A percentile compares a stretch with the other conserved stretches of the same genome.
These are phyloP conservation scores for Echinops telfairi DNA, from an alignment of 2,113 vertebrate genomes.

Conservation along the genomic window DNA sequence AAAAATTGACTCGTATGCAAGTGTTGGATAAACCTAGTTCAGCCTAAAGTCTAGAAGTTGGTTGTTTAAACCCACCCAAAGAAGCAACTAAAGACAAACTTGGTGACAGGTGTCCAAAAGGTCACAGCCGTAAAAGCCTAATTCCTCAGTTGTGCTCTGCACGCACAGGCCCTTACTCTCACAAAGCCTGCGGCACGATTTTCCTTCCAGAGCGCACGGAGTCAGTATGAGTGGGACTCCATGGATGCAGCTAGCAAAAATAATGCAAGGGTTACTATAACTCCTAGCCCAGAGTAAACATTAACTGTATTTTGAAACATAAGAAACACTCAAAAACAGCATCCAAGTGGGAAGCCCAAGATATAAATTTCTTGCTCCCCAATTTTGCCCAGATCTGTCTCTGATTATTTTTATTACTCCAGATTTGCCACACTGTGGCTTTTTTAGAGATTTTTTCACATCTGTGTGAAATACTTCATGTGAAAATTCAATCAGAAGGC, in stretches of 20 bases:
- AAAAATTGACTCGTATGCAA: background rate
- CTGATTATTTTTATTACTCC: conserved; percentile 58
- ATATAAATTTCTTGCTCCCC: conserved; percentile 4
- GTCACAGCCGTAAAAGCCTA: background rate
- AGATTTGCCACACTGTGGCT: conserved; percentile 31
- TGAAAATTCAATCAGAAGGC: conserved; percentile 65
- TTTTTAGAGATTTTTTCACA: conserved; percentile 69
- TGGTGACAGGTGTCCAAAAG: background rate
- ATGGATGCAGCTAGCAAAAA: background rate
- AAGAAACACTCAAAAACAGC: conserved; percentile 28
- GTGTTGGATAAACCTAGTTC: background rate
- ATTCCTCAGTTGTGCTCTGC: background rate
- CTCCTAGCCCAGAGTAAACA: background rate
- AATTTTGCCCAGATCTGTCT: conserved; percentile 39
- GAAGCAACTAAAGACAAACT: background rate
- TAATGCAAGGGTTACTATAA: background rate
- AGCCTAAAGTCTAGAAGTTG: background rate
- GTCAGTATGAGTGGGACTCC: background rate
- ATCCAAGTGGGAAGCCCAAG: background rate
- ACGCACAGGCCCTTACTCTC: background rate
- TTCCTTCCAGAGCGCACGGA: background rate
- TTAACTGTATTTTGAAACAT: background rate
- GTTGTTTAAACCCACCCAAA: background rate
- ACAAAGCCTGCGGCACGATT: background rate
- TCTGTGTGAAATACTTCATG: conserved; percentile 71